phyloP scores from a whole-genome alignment of 2,113 vertebrate genomes.

The Myotis davidii region DNA sequence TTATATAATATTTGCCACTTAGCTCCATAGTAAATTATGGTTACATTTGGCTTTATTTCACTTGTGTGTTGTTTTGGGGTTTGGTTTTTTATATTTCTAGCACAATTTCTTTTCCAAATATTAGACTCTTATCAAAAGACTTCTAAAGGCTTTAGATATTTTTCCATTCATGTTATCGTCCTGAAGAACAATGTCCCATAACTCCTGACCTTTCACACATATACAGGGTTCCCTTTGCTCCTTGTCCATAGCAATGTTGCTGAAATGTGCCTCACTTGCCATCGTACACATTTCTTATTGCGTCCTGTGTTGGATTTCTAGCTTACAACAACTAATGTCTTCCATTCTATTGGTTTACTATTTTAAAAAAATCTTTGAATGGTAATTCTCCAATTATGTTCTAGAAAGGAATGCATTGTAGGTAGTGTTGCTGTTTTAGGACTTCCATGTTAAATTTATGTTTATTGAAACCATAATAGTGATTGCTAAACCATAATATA shows the following conservation, averaged over 20 bases:
- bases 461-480: background rate
- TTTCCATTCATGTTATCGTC: background rate
- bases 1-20: background rate
- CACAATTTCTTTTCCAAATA: background rate
- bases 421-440: background rate
- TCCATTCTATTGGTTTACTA: background rate
- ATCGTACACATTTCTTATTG: too few relatives aligned
- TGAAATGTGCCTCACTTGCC: background rate
- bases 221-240: background rate
- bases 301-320: background rate
- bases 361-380: too few relatives aligned
- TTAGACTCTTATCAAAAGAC: background rate
- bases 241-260: too few relatives aligned
- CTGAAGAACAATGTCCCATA: background rate
- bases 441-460: background rate
- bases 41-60: background rate
- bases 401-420: background rate
- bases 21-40: background rate
- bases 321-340: background rate
- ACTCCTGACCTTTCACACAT: background rate
- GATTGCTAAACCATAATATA: too few relatives aligned
- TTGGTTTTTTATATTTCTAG: background rate
- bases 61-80: background rate
- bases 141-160: too few relatives aligned
- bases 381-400: background rate